Conservation (phyloP, 2,113 vertebrate genomes). For the Corythaixoides concolor region DNA sequence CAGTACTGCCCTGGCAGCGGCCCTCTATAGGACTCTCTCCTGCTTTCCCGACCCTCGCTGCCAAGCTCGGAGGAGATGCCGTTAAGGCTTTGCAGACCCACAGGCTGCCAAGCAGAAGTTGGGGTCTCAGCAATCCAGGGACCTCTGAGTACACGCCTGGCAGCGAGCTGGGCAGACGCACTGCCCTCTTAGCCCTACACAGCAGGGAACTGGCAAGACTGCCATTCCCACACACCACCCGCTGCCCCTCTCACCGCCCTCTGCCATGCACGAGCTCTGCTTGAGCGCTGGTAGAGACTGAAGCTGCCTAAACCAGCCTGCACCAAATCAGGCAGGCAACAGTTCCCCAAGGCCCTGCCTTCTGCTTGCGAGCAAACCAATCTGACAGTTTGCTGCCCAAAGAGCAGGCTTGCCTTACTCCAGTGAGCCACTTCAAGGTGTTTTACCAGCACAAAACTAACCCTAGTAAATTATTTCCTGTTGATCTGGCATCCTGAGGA, state of each 20-base stretch:
- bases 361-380: neutral
- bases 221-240: neutral
- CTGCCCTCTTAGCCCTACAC: neutral
- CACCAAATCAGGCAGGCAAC: neutral
- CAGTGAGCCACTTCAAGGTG: neutral
- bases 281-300: neutral
- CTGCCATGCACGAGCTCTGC: neutral
- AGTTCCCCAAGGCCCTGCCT: neutral
- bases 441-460: neutral
- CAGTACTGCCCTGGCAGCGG: neutral
- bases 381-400: neutral
- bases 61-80: neutral
- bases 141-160: neutral
- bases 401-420: neutral
- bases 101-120: neutral
- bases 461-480: neutral
- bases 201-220: neutral
- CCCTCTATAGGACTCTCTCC: neutral
- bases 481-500: neutral
- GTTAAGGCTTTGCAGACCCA: neutral
- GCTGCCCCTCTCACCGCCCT: neutral
- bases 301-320: neutral
- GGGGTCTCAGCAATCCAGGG: neutral
- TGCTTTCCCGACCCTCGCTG: rapidly evolving
- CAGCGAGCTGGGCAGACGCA: neutral